These are phyloP conservation scores for Acanthurus tractus DNA, from an alignment of 2,797 vertebrate genomes.

Conservation along the genomic window DNA sequence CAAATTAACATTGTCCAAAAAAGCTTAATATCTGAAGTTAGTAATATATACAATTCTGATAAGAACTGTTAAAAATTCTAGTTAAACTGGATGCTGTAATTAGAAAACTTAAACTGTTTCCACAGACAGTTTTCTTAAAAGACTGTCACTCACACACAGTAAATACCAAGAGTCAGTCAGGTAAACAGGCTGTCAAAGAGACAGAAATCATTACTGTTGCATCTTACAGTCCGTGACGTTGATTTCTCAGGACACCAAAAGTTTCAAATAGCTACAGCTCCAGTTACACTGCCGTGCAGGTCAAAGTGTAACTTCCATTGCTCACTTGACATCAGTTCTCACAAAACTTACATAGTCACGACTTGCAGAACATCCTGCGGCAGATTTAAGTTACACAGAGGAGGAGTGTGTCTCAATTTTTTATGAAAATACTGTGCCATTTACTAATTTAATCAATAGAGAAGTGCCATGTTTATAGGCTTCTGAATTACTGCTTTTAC, in stretches of 20 bases:
- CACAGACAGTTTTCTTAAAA: not conserved
- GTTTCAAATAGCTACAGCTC: conserved; percentile 45
- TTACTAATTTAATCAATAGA: not conserved
- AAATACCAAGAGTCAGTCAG: not conserved
- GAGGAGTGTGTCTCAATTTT: conserved; percentile 27
- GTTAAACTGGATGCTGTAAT: not conserved
- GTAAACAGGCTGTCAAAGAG: not conserved
- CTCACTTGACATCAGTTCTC: conserved; percentile 2
- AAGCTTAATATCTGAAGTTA: no score
- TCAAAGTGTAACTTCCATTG: conserved; percentile 1
- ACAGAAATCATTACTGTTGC: not conserved
- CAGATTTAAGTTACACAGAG: conserved; percentile 30
- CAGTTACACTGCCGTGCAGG: conserved; percentile 27
- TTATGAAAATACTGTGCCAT: conserved; percentile 8
- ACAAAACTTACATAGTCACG: conserved; percentile 14
- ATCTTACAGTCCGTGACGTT: not conserved
- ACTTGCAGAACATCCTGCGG: conserved; percentile 9
- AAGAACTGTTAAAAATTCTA: no score
- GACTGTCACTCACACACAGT: not conserved
- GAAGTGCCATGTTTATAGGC: not conserved
- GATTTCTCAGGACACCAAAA: conserved; percentile 31
- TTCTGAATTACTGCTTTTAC: not conserved
- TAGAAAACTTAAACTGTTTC: not conserved
- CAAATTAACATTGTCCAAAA: no score
- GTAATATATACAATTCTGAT: no score